Base-by-base conservation (phyloP, 2,888 invertebrate species). In the Thymelicus acteon region DNA sequence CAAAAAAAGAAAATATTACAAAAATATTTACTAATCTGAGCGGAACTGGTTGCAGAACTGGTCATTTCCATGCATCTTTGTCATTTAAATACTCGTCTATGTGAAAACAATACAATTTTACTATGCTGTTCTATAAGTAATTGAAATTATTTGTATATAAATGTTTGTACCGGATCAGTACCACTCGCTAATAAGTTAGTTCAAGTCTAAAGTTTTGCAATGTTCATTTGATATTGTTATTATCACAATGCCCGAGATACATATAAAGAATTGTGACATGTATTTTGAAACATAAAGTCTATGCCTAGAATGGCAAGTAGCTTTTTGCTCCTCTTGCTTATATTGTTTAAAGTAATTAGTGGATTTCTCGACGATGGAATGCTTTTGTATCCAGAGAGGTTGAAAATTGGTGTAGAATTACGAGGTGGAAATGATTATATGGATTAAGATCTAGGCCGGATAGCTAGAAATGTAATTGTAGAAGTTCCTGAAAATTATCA, bases 381-480 rank as follows among this genome's bases (percentile, higher is more conserved):
- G 47, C 77, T 79, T 58, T 77, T 92, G 39, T 82, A 83, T 63
- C 89, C 91, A 15, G 91, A 92, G 75, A 74, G 82, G 52, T 63
- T 91, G 67, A 91, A 92, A 73, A 84, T 80, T 13, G 75, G 77
- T 6, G 68, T 79, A 10, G 82, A 84, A 71, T 73, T 88, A 7
- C 77, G 80, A 10, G 75, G 74, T 37, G 87, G 87, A 7, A 90
- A 89, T 68, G 87, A 90, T 71, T 90, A 89, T 66, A 81, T 89
- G 73, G 90, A 92, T 73, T 90, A 85, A 68, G 84, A 83, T 71
- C 86, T 86, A 0, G 84, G 84, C 3, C 76, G 80, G 12, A 67
- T 62, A 13, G 65, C 58, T 57, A 67, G 72, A 73, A 75, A 73
- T 77, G 12, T 64, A 67, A n/a, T 75, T 8, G 67, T 77, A 12